Evolutionary conservation across 2,113 vertebrate genomes (phyloP), one percentile per base, ranked within the genome.

Genomic region (Phyllopteryx taeniolatus): DNA sequence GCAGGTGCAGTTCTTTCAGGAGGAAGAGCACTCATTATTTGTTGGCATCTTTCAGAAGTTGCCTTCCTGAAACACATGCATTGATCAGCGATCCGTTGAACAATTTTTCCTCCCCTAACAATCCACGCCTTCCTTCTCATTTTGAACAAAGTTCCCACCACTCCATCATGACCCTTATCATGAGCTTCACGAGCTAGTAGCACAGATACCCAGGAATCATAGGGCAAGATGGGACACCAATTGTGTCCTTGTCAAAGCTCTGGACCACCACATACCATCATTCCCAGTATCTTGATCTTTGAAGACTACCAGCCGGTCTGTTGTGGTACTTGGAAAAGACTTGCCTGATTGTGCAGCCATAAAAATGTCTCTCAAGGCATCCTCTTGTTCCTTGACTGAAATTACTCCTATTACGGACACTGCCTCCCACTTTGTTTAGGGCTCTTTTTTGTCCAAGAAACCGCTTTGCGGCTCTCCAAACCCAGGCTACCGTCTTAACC

Each of bases 391-490:
- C 13, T 2, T 51, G 1, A 33, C 71, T 2, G 71, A n/a, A 9
- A 66, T n/a, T 7, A 35, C 42, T 19, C 31, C 14, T 0, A 6
- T 7, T 5, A 4, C 20, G 5, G 42, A 39, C 10, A 74, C 54
- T 17, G 42, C 64, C 72, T 67, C 42, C 64, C 64, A 67, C 51
- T 67, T 74, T 74, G 0, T 47, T 35, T 2, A 44, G 0, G 19
- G 17, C 10, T 3, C 4, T 27, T 10, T 31, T 67, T 22, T 8
- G n/a, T 2, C 10, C 17, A 1, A 33, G 0, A 5, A 67, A 67
- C 8, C 7, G 47, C 9, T 59, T 70, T n/a, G 68, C 74, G 56
- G 35, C 67, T 1, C 47, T 70, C 73, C 57, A 62, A 46, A 68
- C 19, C 39, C n/a, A 39, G 10, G 59, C 73, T n/a, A 75, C 20